Evolutionary conservation across 1,140 invertebrate species (phyloP).

Genomic region (Orius insidiosus): DNA sequence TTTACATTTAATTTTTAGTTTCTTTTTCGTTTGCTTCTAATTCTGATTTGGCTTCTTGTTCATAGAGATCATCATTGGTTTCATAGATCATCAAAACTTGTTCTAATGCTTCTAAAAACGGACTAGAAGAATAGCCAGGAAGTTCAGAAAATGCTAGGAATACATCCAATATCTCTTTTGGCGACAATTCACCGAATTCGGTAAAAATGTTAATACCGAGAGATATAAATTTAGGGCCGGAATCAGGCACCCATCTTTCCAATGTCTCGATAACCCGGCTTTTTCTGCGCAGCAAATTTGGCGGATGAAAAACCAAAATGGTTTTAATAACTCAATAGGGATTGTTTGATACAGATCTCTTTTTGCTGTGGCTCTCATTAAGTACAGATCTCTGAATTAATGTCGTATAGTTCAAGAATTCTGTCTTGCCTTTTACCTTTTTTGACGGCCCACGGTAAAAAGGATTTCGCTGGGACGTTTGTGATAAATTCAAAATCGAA

Average conservation of each 20-base stretch:
- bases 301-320: slow-evolving; percentile 12
- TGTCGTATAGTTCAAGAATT: not conserved
- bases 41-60: not conserved
- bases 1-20: not conserved
- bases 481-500: slow-evolving; percentile 10
- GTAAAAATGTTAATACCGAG: slow-evolving; percentile 28
- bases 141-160: slow-evolving; percentile 27
- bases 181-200: slow-evolving; percentile 26
- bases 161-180: slow-evolving; percentile 24
- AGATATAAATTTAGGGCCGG: slow-evolving; percentile 27
- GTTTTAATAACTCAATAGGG: not conserved
- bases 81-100: too few relatives aligned
- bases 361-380: slow-evolving; percentile 10
- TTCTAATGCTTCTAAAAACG: slow-evolving; percentile 22
- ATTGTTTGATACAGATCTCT: slow-evolving; percentile 10
- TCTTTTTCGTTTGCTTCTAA: not conserved
- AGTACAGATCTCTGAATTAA: slow-evolving; percentile 4
- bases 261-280: slow-evolving; percentile 13
- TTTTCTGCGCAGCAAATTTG: not conserved
- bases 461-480: slow-evolving; percentile 3
- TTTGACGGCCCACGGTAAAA: slow-evolving; percentile 11
- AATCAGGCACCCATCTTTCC: slow-evolving; percentile 30
- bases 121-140: slow-evolving; percentile 25
- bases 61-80: not conserved
- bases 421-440: not conserved